Evolutionary conservation across 2,888 invertebrate genomes (phyloP).

Genomic region (Pollenia angustigena): DNA sequence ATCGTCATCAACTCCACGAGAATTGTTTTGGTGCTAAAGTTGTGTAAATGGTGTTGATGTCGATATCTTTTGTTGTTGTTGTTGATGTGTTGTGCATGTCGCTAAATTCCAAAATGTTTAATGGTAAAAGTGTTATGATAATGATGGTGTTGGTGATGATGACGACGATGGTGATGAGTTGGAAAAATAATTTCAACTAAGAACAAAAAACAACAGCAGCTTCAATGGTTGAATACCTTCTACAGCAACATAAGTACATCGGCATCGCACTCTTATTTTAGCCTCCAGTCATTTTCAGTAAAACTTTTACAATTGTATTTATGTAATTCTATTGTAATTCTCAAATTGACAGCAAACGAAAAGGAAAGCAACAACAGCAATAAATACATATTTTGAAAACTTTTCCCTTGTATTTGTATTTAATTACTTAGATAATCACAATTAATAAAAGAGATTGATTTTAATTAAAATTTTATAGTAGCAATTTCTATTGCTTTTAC

Average conservation of each 20-base stretch:
- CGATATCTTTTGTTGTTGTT: conserved; percentile 35
- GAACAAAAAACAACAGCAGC: conserved; percentile 44
- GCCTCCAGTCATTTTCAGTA: conserved; percentile 50
- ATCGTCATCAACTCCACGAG: conserved; percentile 40
- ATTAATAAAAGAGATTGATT: conserved; percentile 67
- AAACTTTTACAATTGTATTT: conserved; percentile 51
- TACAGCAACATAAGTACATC: background rate
- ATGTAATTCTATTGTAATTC: conserved; percentile 53
- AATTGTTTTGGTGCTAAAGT: conserved; percentile 36
- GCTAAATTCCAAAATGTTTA: conserved; percentile 43
- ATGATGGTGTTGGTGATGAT: background rate
- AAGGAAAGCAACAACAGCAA: background rate
- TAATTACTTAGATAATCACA: conserved; percentile 70
- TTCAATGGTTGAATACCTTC: conserved; percentile 53
- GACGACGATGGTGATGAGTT: conserved; percentile 55
- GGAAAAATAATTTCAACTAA: conserved; percentile 47
- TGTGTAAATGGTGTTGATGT: conserved; percentile 49
- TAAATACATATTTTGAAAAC: conserved; percentile 31
- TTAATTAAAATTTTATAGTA: conserved; percentile 57
- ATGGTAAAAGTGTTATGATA: conserved; percentile 53
- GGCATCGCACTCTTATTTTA: conserved; percentile 28
- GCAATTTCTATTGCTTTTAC: conserved; percentile 9
- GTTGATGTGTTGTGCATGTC: conserved; percentile 35
- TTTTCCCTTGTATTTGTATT: conserved; percentile 54
- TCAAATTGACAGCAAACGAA: conserved; percentile 12